These are phyloP conservation scores for Aethes cnicana DNA, from an alignment of 2,888 invertebrate genomes.

Conservation along the genomic window DNA sequence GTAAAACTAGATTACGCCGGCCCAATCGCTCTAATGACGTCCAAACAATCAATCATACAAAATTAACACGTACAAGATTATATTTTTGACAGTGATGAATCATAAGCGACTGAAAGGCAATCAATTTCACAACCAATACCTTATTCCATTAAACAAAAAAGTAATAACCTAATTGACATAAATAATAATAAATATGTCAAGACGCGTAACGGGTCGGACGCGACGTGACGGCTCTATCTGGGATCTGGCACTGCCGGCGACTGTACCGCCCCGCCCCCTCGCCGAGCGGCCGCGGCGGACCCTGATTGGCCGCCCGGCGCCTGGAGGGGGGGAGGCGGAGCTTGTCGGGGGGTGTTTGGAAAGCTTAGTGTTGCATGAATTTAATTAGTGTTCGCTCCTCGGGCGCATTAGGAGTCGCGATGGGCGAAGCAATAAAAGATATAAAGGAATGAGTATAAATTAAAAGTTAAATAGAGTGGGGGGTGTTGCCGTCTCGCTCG, in stretches of 20 bases:
- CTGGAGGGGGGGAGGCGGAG: slow-evolving; percentile 50
- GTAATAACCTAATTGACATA: slow-evolving; percentile 82
- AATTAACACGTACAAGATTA: slow-evolving; percentile 80
- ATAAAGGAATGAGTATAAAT: slow-evolving; percentile 83
- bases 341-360: slow-evolving; percentile 50
- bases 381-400: slow-evolving; percentile 82
- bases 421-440: slow-evolving; percentile 83
- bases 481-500: slow-evolving; percentile 43
- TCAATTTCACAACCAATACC: slow-evolving; percentile 81
- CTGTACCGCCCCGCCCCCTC: slow-evolving; percentile 51
- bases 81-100: slow-evolving; percentile 80
- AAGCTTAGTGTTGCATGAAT: slow-evolving; percentile 82
- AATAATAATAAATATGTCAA: slow-evolving; percentile 82
- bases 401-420: slow-evolving; percentile 81
- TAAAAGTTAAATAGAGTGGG: slow-evolving; percentile 82
- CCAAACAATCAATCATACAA: slow-evolving; percentile 77
- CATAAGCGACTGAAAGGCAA: slow-evolving; percentile 79
- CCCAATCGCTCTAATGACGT: slow-evolving; percentile 65
- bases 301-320: slow-evolving; percentile 31
- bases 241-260: slow-evolving; percentile 68
- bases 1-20: slow-evolving; percentile 73
- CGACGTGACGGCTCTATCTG: slow-evolving; percentile 81
- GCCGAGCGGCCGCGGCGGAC: slow-evolving; percentile 43
- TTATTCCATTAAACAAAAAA: slow-evolving; percentile 82
- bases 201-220: slow-evolving; percentile 78